Evolutionary conservation across 2,113 vertebrate species (phyloP).

Genomic region (Lagenorhynchus albirostris): DNA sequence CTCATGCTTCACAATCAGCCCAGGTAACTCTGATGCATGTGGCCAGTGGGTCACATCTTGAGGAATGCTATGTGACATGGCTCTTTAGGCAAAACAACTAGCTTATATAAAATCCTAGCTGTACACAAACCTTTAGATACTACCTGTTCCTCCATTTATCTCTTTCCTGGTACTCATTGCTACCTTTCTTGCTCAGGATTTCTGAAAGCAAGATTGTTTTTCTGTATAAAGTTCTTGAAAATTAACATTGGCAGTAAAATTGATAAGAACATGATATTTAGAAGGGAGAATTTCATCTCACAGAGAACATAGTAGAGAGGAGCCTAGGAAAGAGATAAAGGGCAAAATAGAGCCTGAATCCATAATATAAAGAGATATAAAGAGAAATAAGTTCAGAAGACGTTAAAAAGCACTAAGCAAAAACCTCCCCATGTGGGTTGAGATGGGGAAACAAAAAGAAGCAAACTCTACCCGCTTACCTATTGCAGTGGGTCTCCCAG

Average conservation of each 20-base stretch:
- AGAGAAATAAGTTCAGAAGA: background rate
- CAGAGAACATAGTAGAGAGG: background rate
- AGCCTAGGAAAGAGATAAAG: background rate
- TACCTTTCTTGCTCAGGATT: background rate
- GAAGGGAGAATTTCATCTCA: background rate
- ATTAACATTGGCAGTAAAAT: background rate
- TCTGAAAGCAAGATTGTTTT: background rate
- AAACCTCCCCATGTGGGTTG: background rate
- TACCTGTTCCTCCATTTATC: background rate
- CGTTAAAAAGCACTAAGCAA: background rate
- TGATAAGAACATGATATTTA: background rate
- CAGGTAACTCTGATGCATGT: background rate
- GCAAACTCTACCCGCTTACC: background rate
- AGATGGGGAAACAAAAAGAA: background rate
- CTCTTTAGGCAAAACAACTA: background rate
- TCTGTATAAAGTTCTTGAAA: background rate
- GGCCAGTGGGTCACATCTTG: background rate
- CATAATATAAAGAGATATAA: background rate
- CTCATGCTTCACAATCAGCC: background rate
- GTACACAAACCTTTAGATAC: fast-evolving
- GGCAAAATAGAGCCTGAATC: background rate
- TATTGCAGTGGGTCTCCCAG: background rate
- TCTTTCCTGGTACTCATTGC: background rate
- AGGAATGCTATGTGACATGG: background rate
- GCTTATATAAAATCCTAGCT: background rate